Base-by-base conservation (phyloP, 1,140 invertebrate species). In the Aphaenogaster floridana region DNA sequence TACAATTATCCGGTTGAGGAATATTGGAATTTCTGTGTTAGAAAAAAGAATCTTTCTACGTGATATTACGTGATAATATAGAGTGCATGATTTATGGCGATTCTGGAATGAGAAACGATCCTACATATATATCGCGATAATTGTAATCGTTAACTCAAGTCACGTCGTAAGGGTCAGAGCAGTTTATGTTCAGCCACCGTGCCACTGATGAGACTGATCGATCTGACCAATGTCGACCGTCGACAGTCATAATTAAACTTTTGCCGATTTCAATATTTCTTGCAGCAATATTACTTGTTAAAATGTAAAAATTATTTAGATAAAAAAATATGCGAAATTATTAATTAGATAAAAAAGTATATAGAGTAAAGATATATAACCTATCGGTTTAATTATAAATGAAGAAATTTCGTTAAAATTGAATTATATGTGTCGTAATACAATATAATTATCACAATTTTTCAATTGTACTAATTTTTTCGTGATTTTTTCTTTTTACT, bases 101-200 rank as follows among this genome's bases (percentile, higher is more conserved):
- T 77, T 45, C 11, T 28, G 13, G 13, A 68, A 68, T 48, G 28
- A 74, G 8, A 61, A 13, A 28, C 50, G 64, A 64, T 59, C 3
- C 52, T 21, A 76, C 36, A 8, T 59, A 59, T 71, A 66, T 71
- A 83, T 21, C 6, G 36, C 17, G 42, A 78, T 88, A 87, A 86
- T 88, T 88, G 84, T 86, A 59, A 86, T 88, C 69, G 86, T 86
- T 88, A 88, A 88, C 61, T 68, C 86, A 63, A 86, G 66, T 88
- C 86, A 88, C 86, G 86, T 87, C 59, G 59, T 66, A 76, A 88
- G 50, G 83, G 83, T 74, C 42, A 68, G 28, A 61, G 39, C 34
- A 71, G 45, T 81, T 74, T 59, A 71, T 69, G 48, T 50, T 28
- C 68, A 45, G 28, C 28, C n/a, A 21, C 21, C 71, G 42, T 48